Conservation (phyloP, 2,797 vertebrate species). For the Pipistrellus pygmaeus region DNA sequence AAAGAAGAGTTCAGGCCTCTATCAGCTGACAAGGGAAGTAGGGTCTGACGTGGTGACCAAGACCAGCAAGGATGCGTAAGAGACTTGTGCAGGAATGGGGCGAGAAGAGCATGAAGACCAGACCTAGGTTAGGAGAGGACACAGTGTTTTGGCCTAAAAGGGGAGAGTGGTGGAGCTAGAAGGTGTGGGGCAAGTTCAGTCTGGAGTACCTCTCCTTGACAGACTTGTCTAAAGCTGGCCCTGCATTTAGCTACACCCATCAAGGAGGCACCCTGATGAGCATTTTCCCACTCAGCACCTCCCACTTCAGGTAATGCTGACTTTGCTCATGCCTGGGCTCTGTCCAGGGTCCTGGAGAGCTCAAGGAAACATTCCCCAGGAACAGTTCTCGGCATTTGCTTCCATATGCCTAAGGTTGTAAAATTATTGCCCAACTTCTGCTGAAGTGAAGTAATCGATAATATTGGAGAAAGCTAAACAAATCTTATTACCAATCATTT, state of each 20-base stretch:
- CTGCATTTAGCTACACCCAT: background rate
- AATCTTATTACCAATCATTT: background rate
- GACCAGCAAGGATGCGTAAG: background rate
- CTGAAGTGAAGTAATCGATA: background rate
- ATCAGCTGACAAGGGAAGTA: background rate
- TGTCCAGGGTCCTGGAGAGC: background rate
- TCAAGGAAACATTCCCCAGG: background rate
- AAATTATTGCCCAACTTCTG: background rate
- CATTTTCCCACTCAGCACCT: background rate
- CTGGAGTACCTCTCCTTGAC: background rate
- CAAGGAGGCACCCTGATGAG: too few species aligned
- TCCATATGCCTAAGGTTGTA: background rate
- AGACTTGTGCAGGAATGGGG: background rate
- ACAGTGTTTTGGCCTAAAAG: background rate
- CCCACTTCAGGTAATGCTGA: background rate
- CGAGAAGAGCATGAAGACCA: background rate
- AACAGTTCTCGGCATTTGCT: background rate
- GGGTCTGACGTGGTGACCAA: background rate
- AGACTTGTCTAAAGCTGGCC: background rate
- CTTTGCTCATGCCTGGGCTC: background rate
- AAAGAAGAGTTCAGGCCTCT: background rate
- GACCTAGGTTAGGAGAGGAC: background rate
- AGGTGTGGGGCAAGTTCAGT: background rate
- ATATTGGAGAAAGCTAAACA: background rate
- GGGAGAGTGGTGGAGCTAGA: too few species aligned